Base-by-base conservation (phyloP, 1,140 invertebrate genomes). In the Drosophila cardini region DNA sequence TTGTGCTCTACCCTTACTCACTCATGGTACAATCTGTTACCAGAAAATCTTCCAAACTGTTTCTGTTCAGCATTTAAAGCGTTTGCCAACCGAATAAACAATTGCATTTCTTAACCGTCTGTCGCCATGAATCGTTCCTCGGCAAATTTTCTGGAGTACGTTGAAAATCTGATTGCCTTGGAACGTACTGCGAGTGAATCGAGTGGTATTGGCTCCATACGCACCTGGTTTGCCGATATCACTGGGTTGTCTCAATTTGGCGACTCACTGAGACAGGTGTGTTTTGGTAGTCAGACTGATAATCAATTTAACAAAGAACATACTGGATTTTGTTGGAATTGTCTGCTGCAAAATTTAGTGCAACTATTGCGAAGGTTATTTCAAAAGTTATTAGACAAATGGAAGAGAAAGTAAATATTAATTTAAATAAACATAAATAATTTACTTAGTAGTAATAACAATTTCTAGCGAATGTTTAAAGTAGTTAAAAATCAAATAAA, bases 61-160 rank as follows among this genome's bases (percentile, higher is more conserved):
- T 55, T 43, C 9, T 26, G 30, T 32, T 55, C 13, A 18, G 42
- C 48, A 61, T 69, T 62, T 56, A 62, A 61, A 43, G 15, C 30
- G 32, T 4, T 16, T 7, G 36, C 2, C 13, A 11, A 13, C 7
- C 18, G 30, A 0, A 2, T 16, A 67, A 43, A n/a, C 69, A 52
- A 18, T 18, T 30, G 38, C 81, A 85, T 53, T 74, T 42, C 8
- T 6, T 38, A 16, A 2, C 11, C 8, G 26, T 7, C 15, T 21
- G 21, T 63, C 45, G 61, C 26, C 63, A 85, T 86, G 82, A 85
- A 86, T 65, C 63, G 75, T 34, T 85, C 82, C 7, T 40, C 74
- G 10, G 53, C 18, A 34, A 46, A 72, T 42, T 85, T 85, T 56
- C 10, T 86, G 38, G 65, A 72, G 15, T 86, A 80, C 26, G 64